phyloP scores from a whole-genome alignment of 2,888 invertebrate genomes.

The Protodeltote pygarga region DNA sequence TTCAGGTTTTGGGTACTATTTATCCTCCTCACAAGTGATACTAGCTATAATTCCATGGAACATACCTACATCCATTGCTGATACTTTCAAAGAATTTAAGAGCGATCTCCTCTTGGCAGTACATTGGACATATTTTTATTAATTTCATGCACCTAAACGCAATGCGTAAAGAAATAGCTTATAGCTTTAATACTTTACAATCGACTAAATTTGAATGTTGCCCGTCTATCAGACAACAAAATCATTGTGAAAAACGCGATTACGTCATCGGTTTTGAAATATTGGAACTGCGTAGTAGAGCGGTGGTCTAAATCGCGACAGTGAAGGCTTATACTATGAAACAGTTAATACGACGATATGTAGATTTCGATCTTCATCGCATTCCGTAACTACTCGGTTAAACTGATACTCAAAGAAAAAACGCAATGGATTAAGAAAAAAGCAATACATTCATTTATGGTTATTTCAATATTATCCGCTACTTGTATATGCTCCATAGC shows the following conservation, averaged over 20 bases:
- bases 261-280: slow-evolving; percentile 37
- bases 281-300: slow-evolving; percentile 46
- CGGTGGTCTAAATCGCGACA: slow-evolving; percentile 5
- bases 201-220: too few species aligned
- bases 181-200: background rate
- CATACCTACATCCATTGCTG: too few species aligned
- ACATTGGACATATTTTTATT: too few species aligned
- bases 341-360: slow-evolving; percentile 1
- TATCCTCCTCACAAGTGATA: too few species aligned
- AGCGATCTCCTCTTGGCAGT: too few species aligned
- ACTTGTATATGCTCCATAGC: background rate
- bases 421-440: slow-evolving; percentile 17
- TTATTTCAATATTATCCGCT: too few species aligned
- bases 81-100: too few species aligned
- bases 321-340: slow-evolving; percentile 6
- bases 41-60: too few species aligned
- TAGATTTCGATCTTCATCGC: slow-evolving; percentile 4
- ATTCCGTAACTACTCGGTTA: background rate
- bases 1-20: too few species aligned
- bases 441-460: too few species aligned
- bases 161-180: background rate
- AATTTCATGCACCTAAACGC: too few species aligned
- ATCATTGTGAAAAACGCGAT: slow-evolving; percentile 20
- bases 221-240: too few species aligned
- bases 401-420: background rate